phyloP scores from a whole-genome alignment of 2,113 vertebrate genomes.

The Eulacestoma nigropectus region DNA sequence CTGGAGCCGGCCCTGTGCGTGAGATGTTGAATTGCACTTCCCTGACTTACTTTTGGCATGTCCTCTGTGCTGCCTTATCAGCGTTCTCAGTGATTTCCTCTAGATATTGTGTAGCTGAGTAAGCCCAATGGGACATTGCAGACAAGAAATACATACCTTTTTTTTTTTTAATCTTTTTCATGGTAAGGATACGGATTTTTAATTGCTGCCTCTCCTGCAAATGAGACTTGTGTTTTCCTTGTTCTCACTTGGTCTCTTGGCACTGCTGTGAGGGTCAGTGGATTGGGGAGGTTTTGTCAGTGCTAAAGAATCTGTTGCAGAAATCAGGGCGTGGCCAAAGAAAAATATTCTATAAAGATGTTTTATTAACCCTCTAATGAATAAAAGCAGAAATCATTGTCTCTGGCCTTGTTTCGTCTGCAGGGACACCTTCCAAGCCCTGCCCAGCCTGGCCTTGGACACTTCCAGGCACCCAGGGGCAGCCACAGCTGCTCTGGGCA shows the following conservation, averaged over 20 bases:
- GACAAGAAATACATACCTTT: neutral
- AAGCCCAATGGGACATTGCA: neutral
- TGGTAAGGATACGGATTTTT: neutral
- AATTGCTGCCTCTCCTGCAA: neutral
- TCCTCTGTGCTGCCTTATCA: constrained; percentile 15
- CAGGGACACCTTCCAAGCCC: neutral
- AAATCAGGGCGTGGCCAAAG: neutral
- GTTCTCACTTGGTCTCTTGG: neutral
- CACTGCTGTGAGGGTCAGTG: neutral
- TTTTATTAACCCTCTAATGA: neutral
- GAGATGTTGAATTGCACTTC: constrained; percentile 3
- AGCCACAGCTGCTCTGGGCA: neutral
- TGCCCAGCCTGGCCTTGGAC: rapidly evolving
- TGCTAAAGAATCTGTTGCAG: neutral
- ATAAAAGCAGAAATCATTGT: neutral
- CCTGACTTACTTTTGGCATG: neutral
- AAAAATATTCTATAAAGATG: neutral
- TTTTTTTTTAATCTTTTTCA: neutral
- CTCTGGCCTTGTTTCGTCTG: neutral
- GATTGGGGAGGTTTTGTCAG: neutral
- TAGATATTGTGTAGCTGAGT: neutral
- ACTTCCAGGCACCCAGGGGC: neutral
- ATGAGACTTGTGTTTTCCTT: neutral
- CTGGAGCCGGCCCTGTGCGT: neutral
- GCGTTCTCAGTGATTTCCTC: constrained; percentile 48